phyloP scores from a whole-genome alignment of 2,888 invertebrate species.

The Agonopterix alstromeriana region DNA sequence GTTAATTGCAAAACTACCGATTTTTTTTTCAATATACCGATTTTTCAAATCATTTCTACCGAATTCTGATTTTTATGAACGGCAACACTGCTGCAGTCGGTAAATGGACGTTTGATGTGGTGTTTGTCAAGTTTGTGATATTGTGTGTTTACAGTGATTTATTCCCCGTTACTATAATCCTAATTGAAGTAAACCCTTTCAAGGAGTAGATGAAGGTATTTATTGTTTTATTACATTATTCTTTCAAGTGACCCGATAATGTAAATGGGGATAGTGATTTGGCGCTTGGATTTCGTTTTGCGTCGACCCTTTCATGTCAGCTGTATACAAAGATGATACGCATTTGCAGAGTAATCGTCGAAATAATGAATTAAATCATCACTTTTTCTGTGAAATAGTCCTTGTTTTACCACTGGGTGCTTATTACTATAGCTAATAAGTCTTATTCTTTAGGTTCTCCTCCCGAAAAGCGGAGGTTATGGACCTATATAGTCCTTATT shows the following conservation, averaged over 20 bases:
- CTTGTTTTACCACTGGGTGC: conserved; percentile 25
- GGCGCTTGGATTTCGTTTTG: conserved; percentile 53
- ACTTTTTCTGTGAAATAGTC: conserved; percentile 36
- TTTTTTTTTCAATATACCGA: too few species aligned
- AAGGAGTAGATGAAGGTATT: conserved; percentile 82
- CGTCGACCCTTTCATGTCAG: conserved; percentile 65
- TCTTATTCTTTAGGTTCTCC: conserved; percentile 58
- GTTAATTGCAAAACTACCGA: too few species aligned
- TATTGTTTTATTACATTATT: conserved; percentile 22
- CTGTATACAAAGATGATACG: conserved; percentile 74
- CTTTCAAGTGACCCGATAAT: conserved; percentile 21
- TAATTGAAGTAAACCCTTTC: conserved; percentile 63
- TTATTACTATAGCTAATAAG: conserved; percentile 31
- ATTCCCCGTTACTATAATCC: conserved; percentile 62
- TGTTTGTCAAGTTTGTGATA: conserved; percentile 80
- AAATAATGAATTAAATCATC: conserved; percentile 66
- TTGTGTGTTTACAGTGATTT: conserved; percentile 80
- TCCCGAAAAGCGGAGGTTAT: conserved; percentile 67
- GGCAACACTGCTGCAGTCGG: conserved; percentile 80
- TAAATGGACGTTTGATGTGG: conserved; percentile 81
- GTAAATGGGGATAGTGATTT: conserved; percentile 35
- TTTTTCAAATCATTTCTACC: too few species aligned
- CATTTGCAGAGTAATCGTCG: conserved; percentile 49
- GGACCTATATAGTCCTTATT: conserved; percentile 63
- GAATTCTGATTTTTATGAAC: too few species aligned